These are phyloP conservation scores for Lota lota DNA, from an alignment of 2,113 vertebrate species.

Conservation along the genomic window DNA sequence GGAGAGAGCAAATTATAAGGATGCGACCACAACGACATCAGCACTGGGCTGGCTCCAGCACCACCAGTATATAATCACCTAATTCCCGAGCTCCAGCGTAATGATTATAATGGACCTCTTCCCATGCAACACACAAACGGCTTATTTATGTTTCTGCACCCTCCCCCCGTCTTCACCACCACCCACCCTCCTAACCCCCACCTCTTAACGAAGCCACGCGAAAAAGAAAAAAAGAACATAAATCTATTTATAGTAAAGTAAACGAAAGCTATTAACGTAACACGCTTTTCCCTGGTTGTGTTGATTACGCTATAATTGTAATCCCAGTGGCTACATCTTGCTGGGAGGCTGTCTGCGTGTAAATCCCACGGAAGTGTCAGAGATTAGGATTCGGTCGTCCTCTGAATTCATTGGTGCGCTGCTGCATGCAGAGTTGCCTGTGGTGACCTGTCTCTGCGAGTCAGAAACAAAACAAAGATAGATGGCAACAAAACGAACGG, in stretches of 20 bases:
- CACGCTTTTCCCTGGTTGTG: constrained; percentile 51
- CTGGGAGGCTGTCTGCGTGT: constrained; percentile 29
- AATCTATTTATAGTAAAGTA: too few species aligned
- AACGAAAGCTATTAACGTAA: constrained; percentile 38
- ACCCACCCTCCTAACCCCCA: constrained; percentile 28
- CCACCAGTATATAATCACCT: too few species aligned
- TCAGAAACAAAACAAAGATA: too few species aligned
- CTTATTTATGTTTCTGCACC: too few species aligned
- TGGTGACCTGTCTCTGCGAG: too few species aligned
- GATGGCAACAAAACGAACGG: too few species aligned
- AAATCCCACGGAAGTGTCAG: too few species aligned
- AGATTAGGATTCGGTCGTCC: constrained; percentile 15
- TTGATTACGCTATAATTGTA: constrained; percentile 58
- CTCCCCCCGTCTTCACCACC: constrained; percentile 36
- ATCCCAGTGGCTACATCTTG: constrained; percentile 55
- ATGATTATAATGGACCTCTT: constrained; percentile 14
- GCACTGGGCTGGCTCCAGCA: too few species aligned
- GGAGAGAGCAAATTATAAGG: too few species aligned
- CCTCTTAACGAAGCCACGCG: background rate
- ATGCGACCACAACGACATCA: too few species aligned
- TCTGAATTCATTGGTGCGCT: background rate
- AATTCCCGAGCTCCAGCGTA: constrained; percentile 4
- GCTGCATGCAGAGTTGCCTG: constrained; percentile 3
- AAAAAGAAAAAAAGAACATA: background rate
- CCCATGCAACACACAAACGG: constrained; percentile 11